Evolutionary conservation across 2,797 vertebrate genomes (phyloP), one percentile per base, ranked within the genome.

Genomic region (Betta splendens): DNA sequence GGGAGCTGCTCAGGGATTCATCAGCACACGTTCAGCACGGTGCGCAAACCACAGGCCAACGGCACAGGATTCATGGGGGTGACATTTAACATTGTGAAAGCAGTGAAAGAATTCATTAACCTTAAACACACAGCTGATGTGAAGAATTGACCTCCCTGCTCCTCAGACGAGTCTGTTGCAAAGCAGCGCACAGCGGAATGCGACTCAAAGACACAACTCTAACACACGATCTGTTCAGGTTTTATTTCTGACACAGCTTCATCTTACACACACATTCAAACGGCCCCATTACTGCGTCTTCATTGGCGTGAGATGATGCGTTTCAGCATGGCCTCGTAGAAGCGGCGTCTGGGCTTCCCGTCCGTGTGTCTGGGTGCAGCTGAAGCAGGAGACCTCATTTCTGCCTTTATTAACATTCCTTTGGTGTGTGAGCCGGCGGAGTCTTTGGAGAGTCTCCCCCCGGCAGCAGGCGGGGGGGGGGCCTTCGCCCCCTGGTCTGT

Each of bases 301-400:
- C 64, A 52, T 43, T 52, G 75, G 36, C 21, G 29, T 33, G 62
- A 81, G 28, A 57, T 64, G 32, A 91, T 72, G 33, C 85, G 87
- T 79, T 91, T 90, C 43, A 29, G 81, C 50, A 91, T 89, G 29
- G 88, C 15, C 9, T 81, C 55, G 35, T 74, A 84, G 47, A 92
- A 80, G 33, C 56, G 74, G 1, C 9, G 64, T 62, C 86, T 90
- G 4, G 44, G 26, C 61, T 82, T 90, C 52, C 61, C 31, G 9
- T 79, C 54, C 54, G 64, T 28, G 2, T 72, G 52, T 32, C 16
- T 53, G 7, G 37, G 13, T 44, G 51, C 36, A 36, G 79, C 43
- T 36, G 79, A 42, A 15, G 65, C 60, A 17, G 32, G 32, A 47
- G 68, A 59, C n/a, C 69, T 40, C 2, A 7, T 16, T 22, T 44